Base-by-base conservation (phyloP, 2,888 invertebrate genomes). In the Pachycephus smyrnensis region DNA sequence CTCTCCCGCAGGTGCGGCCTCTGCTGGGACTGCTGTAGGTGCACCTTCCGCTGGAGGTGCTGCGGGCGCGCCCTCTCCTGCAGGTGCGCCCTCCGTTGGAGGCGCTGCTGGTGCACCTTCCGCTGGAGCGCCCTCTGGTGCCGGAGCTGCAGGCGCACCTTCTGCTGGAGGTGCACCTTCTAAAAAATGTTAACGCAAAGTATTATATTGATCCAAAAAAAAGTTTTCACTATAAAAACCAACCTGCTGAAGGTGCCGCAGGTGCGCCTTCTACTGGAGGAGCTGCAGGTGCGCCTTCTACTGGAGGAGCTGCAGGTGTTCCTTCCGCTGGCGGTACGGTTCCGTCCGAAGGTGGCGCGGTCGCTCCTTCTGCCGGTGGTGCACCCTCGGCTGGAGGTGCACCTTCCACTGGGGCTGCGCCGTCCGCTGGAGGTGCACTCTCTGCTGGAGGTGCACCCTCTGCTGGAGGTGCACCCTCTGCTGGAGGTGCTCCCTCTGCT, bases 371-470 rank as follows among this genome's bases (percentile, higher is more conserved):
- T 74, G 83, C 83, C 35, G 86, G 84, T 75, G 85, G 79, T 76
- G 84, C 77, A 77, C 79, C 71, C 84, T 84, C 89, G 80, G 87
- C 90, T 4, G 90, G 88, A 55, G 92, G 89, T 0, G 91, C 91
- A 73, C 90, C 91, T 75, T n/a, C n/a, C n/a, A n/a, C n/a, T n/a
- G n/a, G n/a, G n/a, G n/a, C n/a, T n/a, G n/a, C n/a, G n/a, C n/a
- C n/a, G n/a, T 91, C 92, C 0, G 90, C 88, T 11, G 91, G 89
- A 75, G 91, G 88, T n/a, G 88, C 89, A 12, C 89, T 89, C 76
- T 89, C 92, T 1, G 89, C 87, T 3, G 91, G 90, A 76, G 91
- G 88, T 55, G 89, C 88, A 3, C 84, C 85, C 69, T 84, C 87
- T 11, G 83, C 86, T 11, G 87, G 81, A n/a, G 82, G 84, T 36